phyloP scores from a whole-genome alignment of 2,113 vertebrate genomes.

The Scalopus aquaticus region DNA sequence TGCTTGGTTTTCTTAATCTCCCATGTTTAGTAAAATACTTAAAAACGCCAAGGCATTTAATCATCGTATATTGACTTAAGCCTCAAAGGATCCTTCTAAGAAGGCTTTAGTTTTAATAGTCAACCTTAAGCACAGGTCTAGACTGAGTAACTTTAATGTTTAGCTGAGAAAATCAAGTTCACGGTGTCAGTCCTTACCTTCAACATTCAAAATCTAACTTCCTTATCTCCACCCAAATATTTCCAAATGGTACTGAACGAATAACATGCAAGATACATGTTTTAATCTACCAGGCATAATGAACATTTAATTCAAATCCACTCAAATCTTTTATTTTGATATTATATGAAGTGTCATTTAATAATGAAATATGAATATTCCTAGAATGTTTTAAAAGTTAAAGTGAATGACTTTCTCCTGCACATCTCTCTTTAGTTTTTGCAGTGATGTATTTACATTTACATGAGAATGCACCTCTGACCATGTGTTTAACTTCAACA shows the following conservation, averaged over 20 bases:
- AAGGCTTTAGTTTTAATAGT: constrained; percentile 31
- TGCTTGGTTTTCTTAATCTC: constrained; percentile 76
- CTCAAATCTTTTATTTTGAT: neutral
- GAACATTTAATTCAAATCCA: neutral
- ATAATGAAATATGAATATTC: neutral
- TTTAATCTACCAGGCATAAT: neutral
- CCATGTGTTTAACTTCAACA: neutral
- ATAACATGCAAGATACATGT: accelerated
- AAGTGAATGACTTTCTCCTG: neutral
- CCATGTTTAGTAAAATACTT: constrained; percentile 74
- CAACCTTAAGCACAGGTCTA: constrained; percentile 74
- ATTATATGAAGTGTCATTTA: neutral
- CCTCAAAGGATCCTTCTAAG: constrained; percentile 51
- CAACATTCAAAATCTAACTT: constrained; percentile 39
- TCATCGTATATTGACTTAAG: constrained; percentile 63
- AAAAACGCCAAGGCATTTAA: constrained; percentile 66
- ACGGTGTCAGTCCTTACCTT: constrained; percentile 54
- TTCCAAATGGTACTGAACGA: neutral
- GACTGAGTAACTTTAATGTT: constrained; percentile 47
- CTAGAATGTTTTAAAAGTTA: neutral
- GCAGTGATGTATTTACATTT: neutral
- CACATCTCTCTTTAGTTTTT: neutral
- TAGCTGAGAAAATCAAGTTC: constrained; percentile 57
- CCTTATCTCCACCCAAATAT: constrained; percentile 4
- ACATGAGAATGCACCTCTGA: neutral